A percentile compares a stretch with the other conserved stretches of the same genome.
These are phyloP conservation scores for Mesorhabditis sp. DNA, from an alignment of 2,888 invertebrate species.

Conservation along the genomic window DNA sequence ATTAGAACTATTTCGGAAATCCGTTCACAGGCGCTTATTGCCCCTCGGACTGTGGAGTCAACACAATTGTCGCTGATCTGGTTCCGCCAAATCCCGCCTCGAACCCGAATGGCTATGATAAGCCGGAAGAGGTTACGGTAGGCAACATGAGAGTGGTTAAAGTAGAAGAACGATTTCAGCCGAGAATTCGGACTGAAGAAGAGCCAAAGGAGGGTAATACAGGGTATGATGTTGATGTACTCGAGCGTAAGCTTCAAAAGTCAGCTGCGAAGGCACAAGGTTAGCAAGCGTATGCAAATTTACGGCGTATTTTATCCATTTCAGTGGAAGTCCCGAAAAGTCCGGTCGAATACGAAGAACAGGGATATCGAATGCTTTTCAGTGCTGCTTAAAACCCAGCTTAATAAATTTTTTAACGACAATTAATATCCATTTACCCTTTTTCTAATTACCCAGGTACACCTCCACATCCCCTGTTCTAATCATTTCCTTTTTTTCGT, in stretches of 20 bases:
- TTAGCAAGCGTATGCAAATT: not conserved
- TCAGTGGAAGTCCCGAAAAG: not conserved
- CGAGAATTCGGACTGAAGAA: too few relatives aligned
- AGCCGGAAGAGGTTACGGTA: not conserved
- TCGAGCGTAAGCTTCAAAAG: not conserved
- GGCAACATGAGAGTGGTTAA: not conserved
- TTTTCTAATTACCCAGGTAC: too few relatives aligned
- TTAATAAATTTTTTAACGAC: too few relatives aligned
- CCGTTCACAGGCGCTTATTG: slow-evolving; percentile 29
- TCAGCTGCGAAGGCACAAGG: not conserved
- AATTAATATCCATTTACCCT: too few relatives aligned
- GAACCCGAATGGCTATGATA: not conserved
- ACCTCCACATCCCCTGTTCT: too few relatives aligned
- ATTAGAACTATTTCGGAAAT: not conserved
- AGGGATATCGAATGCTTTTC: slow-evolving; percentile 2
- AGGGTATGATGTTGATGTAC: not conserved
- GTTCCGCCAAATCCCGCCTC: not conserved
- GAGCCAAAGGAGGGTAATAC: slow-evolving; percentile 4
- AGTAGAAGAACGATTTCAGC: not conserved
- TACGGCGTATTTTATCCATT: not conserved
- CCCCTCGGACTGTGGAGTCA: slow-evolving; percentile 43
- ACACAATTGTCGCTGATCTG: slow-evolving; percentile 27
- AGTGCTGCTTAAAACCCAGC: not conserved
- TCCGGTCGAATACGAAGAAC: not conserved
- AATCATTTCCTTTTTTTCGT: too few relatives aligned